Conservation (phyloP, 2,888 invertebrate species). For the Polymixis flavicincta region DNA sequence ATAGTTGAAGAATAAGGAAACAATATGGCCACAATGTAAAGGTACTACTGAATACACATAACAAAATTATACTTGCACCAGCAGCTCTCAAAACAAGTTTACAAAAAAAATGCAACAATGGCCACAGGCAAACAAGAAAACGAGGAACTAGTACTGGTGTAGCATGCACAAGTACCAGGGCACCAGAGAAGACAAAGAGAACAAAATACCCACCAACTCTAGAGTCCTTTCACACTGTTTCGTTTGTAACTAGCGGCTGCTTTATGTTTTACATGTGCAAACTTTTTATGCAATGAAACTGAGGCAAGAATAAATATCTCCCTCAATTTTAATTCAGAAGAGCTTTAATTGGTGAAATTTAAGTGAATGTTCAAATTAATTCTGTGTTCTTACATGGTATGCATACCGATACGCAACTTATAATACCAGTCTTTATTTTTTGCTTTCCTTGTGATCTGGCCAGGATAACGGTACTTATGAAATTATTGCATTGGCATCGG, state of each 20-base stretch:
- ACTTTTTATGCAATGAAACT: slow-evolving; percentile 35
- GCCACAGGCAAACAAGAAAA: slow-evolving; percentile 72
- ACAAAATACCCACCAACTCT: slow-evolving; percentile 72
- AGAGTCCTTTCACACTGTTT: slow-evolving; percentile 78
- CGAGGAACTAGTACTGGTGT: slow-evolving; percentile 67
- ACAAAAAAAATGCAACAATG: slow-evolving; percentile 38
- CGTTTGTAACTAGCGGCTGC: slow-evolving; percentile 65
- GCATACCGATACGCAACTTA: not conserved
- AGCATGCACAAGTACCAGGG: slow-evolving; percentile 76
- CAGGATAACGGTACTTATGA: no score
- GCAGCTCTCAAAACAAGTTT: slow-evolving; percentile 18
- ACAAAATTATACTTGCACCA: slow-evolving; percentile 7
- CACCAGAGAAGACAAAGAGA: slow-evolving; percentile 80
- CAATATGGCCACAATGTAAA: not conserved
- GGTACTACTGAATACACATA: not conserved
- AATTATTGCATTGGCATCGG: no score
- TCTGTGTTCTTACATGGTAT: not conserved
- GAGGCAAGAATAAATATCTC: slow-evolving; percentile 2
- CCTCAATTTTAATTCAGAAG: not conserved
- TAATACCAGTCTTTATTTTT: no score
- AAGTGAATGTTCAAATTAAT: not conserved
- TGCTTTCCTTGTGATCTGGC: no score
- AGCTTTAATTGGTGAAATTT: not conserved
- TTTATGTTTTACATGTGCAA: slow-evolving; percentile 35
- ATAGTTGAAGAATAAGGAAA: not conserved